Base-by-base conservation (phyloP, 2,888 invertebrate species). In the Uloborus plumipes region DNA sequence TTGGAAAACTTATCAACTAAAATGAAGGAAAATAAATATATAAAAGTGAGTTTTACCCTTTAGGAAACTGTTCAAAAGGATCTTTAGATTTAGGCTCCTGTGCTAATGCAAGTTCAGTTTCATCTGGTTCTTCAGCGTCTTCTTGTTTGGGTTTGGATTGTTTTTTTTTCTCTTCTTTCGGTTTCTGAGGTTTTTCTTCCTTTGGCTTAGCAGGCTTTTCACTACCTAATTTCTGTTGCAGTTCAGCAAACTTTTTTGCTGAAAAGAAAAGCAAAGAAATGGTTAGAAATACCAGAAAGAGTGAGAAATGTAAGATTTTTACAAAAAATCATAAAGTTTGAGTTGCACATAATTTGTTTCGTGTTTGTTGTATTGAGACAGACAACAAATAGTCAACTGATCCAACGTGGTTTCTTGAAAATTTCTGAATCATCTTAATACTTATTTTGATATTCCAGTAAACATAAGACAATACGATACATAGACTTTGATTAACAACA, bases 51-150 rank as follows among this genome's bases (percentile, higher is more conserved):
- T 86, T 87, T 88, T 87, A 93, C 93, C 95, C 96, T 90, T 96
- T 96, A 72, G 98, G 97, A 90, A 98, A 90, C 20, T 91, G 89
- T 88, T 95, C 95, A 88, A 98, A 96, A 53, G 98, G 98, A 90
- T 99, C 97, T 89, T 94, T 96, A 82, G 93, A 91, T 89, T 94
- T 94, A 53, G 95, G 94, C 88, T 95, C 95, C 16, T 91, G 91
- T 14, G 79, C 75, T 22, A 94, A 90, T 39, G 92, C 91, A 71
- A 91, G 92, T 69, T 94, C 94, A 79, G 93, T 91, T 61, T 90
- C 93, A 90, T 92, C 94, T 51, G 92, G 87, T 85, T 93, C 94
- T 86, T 93, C 93, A 39, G 39, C 89, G 47, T 88, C 88, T 20
- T 88, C 88, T 39, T 39, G 39, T 39, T 39, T 39, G 9, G 39